Evolutionary conservation across 2,113 vertebrate genomes (phyloP).

Genomic region (Saccopteryx leptura): DNA sequence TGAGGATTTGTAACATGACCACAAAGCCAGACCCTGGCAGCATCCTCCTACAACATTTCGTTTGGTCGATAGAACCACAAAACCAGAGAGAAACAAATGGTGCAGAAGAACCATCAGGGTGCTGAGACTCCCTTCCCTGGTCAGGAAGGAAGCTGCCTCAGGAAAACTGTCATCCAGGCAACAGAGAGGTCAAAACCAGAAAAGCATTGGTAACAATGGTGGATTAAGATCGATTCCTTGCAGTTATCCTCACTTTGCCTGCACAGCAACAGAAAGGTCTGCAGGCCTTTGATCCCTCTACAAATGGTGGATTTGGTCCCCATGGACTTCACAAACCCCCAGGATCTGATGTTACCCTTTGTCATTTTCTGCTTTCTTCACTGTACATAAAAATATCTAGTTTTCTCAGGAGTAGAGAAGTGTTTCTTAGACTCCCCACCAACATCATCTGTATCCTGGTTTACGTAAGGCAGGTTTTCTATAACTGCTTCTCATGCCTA

Average conservation of each 20-base stretch:
- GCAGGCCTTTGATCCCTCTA: background rate
- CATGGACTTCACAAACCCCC: background rate
- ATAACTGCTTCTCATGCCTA: background rate
- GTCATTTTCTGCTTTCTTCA: constrained; percentile 34
- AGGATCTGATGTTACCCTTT: background rate
- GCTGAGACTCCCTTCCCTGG: background rate
- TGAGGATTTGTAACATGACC: background rate
- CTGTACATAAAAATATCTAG: background rate
- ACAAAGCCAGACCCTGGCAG: background rate
- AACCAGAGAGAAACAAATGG: background rate
- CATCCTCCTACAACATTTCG: background rate
- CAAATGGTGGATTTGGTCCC: background rate
- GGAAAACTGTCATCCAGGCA: background rate
- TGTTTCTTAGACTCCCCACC: background rate
- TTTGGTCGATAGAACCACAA: background rate
- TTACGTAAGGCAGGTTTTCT: background rate
- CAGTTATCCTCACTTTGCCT: background rate
- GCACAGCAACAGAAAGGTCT: background rate
- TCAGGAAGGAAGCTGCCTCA: background rate
- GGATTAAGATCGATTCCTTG: background rate
- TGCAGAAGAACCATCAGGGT: background rate
- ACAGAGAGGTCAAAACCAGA: background rate
- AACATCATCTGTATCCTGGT: too few species aligned
- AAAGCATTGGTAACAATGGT: background rate
- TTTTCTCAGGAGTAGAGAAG: background rate